phyloP scores from a whole-genome alignment of 2,797 vertebrate genomes.

The Meriones psammophilus region DNA sequence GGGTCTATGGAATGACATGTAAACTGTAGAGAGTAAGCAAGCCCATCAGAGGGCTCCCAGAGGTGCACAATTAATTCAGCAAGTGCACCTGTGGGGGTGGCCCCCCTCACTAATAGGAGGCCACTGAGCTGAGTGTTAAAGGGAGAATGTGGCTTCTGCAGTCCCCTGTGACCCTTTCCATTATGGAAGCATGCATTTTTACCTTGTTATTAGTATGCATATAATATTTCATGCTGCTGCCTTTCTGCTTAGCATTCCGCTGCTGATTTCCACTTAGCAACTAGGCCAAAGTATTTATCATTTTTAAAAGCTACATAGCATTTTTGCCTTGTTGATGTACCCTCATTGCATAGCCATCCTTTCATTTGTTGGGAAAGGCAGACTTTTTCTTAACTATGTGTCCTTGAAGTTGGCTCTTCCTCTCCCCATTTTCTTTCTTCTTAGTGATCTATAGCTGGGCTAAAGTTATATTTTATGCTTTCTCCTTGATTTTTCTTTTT shows the following conservation, averaged over 20 bases:
- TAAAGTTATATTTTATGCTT: constrained; percentile 58
- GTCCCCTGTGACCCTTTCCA: constrained; percentile 55
- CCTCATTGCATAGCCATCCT: not conserved
- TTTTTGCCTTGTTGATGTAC: constrained; percentile 41
- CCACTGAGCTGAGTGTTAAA: not conserved
- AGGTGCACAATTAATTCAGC: constrained; percentile 26
- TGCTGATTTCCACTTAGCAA: constrained; percentile 60
- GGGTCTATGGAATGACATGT: not conserved
- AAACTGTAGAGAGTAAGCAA: not conserved
- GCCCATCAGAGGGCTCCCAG: not conserved
- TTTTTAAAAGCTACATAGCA: constrained; percentile 67
- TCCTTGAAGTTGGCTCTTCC: constrained; percentile 55
- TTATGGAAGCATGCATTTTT: constrained; percentile 6
- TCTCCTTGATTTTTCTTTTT: constrained; percentile 53
- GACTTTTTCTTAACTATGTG: constrained; percentile 54
- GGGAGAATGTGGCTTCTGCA: constrained; percentile 16
- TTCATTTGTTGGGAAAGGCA: constrained; percentile 33
- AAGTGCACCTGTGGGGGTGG: accelerated
- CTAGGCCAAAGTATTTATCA: constrained; percentile 69
- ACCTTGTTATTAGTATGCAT: constrained; percentile 69
- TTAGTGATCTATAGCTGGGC: constrained; percentile 16
- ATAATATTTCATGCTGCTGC: constrained; percentile 43
- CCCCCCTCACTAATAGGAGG: not conserved
- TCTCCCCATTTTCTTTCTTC: not conserved
- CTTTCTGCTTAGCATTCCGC: constrained; percentile 65